These are phyloP conservation scores for Acomys russatus DNA, from an alignment of 2,797 vertebrate genomes.

Conservation along the genomic window DNA sequence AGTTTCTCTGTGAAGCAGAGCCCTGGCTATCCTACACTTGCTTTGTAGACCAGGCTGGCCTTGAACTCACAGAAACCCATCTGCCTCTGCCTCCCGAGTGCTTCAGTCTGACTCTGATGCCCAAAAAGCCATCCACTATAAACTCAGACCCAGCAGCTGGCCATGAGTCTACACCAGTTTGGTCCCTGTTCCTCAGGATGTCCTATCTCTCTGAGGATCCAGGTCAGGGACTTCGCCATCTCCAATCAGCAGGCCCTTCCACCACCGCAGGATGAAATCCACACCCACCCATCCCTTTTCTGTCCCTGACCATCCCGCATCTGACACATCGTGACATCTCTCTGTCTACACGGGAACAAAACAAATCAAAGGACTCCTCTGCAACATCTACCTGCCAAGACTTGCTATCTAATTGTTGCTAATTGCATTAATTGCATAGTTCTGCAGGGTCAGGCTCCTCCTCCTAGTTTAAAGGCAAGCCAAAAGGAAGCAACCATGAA, in stretches of 20 bases:
- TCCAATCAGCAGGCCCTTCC: background rate
- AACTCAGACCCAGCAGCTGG: background rate
- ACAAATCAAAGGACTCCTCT: slow-evolving; percentile 53
- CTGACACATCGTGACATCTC: background rate
- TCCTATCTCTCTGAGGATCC: background rate
- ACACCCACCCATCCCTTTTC: background rate
- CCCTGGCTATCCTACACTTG: too few relatives aligned
- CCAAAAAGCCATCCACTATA: background rate
- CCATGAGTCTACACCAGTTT: background rate
- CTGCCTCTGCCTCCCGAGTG: too few relatives aligned
- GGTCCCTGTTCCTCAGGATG: background rate
- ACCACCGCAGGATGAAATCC: background rate
- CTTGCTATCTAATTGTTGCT: slow-evolving; percentile 77
- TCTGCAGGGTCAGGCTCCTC: slow-evolving; percentile 45
- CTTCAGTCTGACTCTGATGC: background rate
- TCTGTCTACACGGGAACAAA: background rate
- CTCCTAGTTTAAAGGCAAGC: slow-evolving; percentile 15
- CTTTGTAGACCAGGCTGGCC: too few relatives aligned
- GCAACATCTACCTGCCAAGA: slow-evolving; percentile 69
- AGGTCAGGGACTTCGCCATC: background rate
- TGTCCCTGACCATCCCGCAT: slow-evolving; percentile 4
- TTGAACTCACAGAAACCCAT: too few relatives aligned
- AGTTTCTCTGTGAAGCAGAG: too few relatives aligned
- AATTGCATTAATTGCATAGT: slow-evolving; percentile 76
- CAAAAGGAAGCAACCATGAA: slow-evolving; percentile 10